phyloP scores from a whole-genome alignment of 2,113 vertebrate species.

The Chionomys nivalis region DNA sequence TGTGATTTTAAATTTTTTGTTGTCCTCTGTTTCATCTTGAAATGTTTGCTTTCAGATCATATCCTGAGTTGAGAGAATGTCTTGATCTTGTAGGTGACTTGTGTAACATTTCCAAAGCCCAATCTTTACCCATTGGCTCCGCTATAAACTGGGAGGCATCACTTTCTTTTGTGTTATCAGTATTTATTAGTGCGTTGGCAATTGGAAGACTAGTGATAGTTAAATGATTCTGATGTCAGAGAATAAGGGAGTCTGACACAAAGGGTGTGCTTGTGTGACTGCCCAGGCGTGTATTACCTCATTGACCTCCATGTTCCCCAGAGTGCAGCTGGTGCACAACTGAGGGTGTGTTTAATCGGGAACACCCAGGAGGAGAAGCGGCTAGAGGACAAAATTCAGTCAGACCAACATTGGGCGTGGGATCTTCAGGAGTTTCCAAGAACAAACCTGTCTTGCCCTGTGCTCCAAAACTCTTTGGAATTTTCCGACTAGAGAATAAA shows the following conservation, averaged over 20 bases:
- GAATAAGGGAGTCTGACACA: constrained; percentile 3
- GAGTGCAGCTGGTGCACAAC: neutral
- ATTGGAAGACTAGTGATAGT: constrained; percentile 62
- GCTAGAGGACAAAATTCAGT: neutral
- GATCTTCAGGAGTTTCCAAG: neutral
- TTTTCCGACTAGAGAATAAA: constrained; percentile 1
- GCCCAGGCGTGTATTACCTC: neutral
- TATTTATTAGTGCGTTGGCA: constrained; percentile 75
- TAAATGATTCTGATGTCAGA: constrained; percentile 23
- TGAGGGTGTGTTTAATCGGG: neutral
- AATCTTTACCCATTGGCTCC: neutral
- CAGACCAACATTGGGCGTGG: too few relatives aligned
- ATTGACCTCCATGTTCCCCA: neutral
- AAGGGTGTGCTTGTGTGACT: neutral
- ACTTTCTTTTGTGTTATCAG: constrained; percentile 45
- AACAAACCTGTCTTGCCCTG: constrained; percentile 4
- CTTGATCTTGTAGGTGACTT: neutral
- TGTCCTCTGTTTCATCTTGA: neutral
- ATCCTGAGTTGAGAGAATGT: constrained; percentile 9
- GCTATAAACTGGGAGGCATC: constrained; percentile 54
- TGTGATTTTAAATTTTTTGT: neutral
- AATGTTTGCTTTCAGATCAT: constrained; percentile 24
- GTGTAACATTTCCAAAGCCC: constrained; percentile 62
- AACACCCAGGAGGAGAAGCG: neutral
- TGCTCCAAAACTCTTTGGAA: neutral